phyloP scores from a whole-genome alignment of 2,888 invertebrate genomes.

The Teleiodes luculella region DNA sequence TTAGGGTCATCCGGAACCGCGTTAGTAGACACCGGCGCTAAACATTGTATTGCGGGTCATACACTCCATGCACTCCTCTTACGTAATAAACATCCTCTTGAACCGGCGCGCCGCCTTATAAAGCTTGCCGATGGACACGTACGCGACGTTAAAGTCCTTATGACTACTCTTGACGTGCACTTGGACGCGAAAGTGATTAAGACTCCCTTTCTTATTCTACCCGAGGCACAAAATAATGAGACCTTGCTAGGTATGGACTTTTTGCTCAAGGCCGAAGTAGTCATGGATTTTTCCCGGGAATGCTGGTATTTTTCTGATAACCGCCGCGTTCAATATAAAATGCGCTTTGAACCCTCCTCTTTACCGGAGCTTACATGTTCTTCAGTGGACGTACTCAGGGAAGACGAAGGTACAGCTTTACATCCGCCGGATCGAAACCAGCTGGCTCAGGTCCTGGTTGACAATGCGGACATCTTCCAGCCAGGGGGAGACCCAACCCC shows the following conservation, averaged over 20 bases:
- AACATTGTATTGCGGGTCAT: too few relatives aligned
- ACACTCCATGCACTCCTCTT: not conserved
- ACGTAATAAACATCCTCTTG: not conserved
- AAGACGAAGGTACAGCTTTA: not conserved
- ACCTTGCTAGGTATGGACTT: not conserved
- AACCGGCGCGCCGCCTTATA: not conserved
- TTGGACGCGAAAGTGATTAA: not conserved
- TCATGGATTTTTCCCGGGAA: not conserved
- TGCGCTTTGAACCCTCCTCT: too few relatives aligned
- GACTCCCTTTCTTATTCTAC: not conserved
- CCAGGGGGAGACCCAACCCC: conserved; percentile 16
- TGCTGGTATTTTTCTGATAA: not conserved
- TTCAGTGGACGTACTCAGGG: not conserved
- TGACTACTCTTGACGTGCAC: not conserved
- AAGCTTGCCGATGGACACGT: not conserved
- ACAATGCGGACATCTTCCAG: not conserved
- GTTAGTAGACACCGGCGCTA: conserved; percentile 1
- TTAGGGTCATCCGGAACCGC: not conserved
- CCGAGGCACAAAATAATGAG: not conserved
- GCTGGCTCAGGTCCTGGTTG: not conserved
- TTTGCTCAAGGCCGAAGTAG: not conserved
- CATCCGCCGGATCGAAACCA: not conserved
- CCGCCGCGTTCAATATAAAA: not conserved
- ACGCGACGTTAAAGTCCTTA: not conserved
- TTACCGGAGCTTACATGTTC: not conserved